A percentile compares a stretch with the other conserved stretches of the same genome.
Evolutionary conservation across 2,888 invertebrate species (phyloP).

Genomic region (Patella depressa): DNA sequence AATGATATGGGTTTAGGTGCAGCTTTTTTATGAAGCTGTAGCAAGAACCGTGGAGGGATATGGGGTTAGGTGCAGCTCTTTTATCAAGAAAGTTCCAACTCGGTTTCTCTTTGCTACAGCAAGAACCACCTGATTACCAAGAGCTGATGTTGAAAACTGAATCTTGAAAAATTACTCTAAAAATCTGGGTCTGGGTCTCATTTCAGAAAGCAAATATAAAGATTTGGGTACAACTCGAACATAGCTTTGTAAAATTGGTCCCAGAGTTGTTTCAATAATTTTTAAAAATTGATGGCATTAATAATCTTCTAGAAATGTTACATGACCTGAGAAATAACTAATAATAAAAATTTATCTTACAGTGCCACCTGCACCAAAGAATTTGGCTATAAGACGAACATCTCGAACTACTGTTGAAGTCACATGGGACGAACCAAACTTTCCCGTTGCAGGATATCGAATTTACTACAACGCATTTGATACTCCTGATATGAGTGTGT

Average conservation of each 20-base stretch:
- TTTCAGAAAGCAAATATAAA: no score
- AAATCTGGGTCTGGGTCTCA: no score
- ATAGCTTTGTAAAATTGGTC: no score
- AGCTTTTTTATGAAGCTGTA: no score
- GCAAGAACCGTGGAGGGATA: neutral
- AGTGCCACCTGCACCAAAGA: slow-evolving; percentile 93
- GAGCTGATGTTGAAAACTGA: no score
- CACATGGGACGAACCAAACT: slow-evolving; percentile 75
- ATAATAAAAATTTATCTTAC: slow-evolving; percentile 72
- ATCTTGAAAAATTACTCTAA: no score
- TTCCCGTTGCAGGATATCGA: slow-evolving; percentile 65
- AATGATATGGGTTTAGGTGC: neutral
- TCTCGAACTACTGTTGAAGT: slow-evolving; percentile 92
- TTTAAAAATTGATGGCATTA: slow-evolving; percentile 81
- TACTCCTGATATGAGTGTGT: slow-evolving; percentile 58
- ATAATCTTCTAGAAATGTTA: slow-evolving; percentile 74
- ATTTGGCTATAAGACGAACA: slow-evolving; percentile 93
- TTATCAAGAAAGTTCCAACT: no score
- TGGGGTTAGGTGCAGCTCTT: no score
- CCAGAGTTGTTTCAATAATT: no score
- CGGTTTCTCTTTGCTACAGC: no score
- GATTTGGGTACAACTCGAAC: no score
- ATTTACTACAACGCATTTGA: slow-evolving; percentile 65
- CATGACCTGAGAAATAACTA: slow-evolving; percentile 51
- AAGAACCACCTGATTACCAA: no score